phyloP scores from a whole-genome alignment of 53 echinoderm and acorn worm genomes.

The Holothuria leucospilota region DNA sequence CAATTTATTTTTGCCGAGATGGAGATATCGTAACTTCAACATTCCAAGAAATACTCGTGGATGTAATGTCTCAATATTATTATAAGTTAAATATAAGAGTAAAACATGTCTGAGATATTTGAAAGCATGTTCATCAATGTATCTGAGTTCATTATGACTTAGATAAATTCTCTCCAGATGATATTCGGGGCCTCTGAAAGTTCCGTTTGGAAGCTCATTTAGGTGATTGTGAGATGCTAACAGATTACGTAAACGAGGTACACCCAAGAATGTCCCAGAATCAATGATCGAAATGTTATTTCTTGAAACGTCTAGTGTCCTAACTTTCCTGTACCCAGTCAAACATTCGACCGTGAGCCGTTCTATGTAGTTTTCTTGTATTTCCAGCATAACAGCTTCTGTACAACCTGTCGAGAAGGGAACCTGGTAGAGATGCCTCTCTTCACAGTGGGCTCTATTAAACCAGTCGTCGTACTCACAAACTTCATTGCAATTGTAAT shows the following conservation, averaged over 20 bases:
- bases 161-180: too few relatives aligned
- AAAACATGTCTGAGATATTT: too few relatives aligned
- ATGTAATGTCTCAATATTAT: too few relatives aligned
- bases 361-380: neutral
- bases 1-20: neutral
- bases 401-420: neutral
- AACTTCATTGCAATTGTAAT: neutral
- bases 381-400: neutral
- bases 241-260: neutral
- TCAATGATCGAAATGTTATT: neutral
- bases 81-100: too few relatives aligned
- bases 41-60: too few relatives aligned
- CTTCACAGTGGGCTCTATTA: neutral
- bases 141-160: too few relatives aligned
- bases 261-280: neutral
- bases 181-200: neutral
- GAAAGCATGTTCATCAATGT: too few relatives aligned
- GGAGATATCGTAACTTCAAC: too few relatives aligned
- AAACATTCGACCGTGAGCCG: neutral
- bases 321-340: neutral
- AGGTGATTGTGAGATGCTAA: neutral
- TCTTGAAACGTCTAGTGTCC: neutral
- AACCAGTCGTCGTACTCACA: slow-evolving; percentile 15
- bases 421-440: neutral
- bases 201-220: neutral